Evolutionary conservation across 1,140 invertebrate species (phyloP).

Genomic region (Elymnias hypermnestra): DNA sequence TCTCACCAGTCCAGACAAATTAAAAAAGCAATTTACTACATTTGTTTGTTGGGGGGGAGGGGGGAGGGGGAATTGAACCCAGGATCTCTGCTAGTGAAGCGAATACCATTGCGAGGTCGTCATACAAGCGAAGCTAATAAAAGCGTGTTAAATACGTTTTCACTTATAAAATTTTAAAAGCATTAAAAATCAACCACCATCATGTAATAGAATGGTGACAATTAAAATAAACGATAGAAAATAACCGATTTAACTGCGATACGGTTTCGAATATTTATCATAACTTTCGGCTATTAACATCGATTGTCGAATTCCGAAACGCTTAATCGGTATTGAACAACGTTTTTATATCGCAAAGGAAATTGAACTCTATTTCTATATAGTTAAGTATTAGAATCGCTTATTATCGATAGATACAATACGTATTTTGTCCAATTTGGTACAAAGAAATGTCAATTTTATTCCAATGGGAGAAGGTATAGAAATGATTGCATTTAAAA

Average conservation of each 20-base stretch:
- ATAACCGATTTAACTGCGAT: constrained; percentile 30
- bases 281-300: constrained; percentile 52
- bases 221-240: constrained; percentile 39
- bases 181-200: constrained; percentile 8
- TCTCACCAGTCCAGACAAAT: too few relatives aligned
- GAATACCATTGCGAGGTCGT: too few relatives aligned
- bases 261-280: constrained; percentile 36
- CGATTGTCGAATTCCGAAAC: constrained; percentile 33
- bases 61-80: too few relatives aligned
- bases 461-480: background rate
- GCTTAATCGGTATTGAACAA: constrained; percentile 3
- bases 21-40: too few relatives aligned
- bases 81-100: too few relatives aligned
- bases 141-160: too few relatives aligned
- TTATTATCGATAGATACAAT: background rate
- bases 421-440: background rate
- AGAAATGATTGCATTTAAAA: constrained; percentile 1
- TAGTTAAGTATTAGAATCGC: background rate
- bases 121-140: too few relatives aligned
- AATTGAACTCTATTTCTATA: constrained; percentile 6
- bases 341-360: background rate
- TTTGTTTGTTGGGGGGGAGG: too few relatives aligned
- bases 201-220: constrained; percentile 11
- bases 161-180: background rate
- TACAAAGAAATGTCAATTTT: background rate